A percentile compares a stretch with the other conserved stretches of the same genome.
phyloP scores from a whole-genome alignment of 2,113 vertebrate genomes.

The Lathamus discolor region DNA sequence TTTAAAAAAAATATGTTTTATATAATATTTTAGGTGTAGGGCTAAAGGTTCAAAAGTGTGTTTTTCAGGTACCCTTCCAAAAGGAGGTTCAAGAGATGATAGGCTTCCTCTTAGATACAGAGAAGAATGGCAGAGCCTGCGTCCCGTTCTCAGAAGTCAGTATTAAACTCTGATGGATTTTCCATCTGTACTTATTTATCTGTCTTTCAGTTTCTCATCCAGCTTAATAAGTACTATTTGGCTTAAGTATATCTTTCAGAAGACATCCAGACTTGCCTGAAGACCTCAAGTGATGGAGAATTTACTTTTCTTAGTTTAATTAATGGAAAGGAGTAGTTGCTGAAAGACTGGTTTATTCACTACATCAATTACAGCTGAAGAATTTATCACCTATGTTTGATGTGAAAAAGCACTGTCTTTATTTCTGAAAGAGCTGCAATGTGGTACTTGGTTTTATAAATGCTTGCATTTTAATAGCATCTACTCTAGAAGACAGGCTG shows the following conservation, averaged over 20 bases:
- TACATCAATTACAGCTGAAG: background rate
- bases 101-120: background rate
- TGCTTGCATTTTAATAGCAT: background rate
- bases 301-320: background rate
- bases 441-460: background rate
- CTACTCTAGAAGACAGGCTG: background rate
- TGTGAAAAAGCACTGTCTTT: slow-evolving; percentile 1
- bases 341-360: slow-evolving; percentile 27
- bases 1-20: background rate
- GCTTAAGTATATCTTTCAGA: slow-evolving; percentile 26
- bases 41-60: background rate
- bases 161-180: background rate
- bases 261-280: background rate
- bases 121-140: background rate
- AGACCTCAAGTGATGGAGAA: background rate
- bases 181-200: background rate
- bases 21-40: background rate
- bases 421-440: background rate
- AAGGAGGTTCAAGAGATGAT: background rate
- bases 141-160: background rate
- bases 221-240: background rate
- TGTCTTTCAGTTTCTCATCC: background rate
- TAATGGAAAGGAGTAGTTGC: background rate
- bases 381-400: background rate
- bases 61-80: background rate